phyloP scores from a whole-genome alignment of 2,888 invertebrate genomes.

The Adelphocoris suturalis region DNA sequence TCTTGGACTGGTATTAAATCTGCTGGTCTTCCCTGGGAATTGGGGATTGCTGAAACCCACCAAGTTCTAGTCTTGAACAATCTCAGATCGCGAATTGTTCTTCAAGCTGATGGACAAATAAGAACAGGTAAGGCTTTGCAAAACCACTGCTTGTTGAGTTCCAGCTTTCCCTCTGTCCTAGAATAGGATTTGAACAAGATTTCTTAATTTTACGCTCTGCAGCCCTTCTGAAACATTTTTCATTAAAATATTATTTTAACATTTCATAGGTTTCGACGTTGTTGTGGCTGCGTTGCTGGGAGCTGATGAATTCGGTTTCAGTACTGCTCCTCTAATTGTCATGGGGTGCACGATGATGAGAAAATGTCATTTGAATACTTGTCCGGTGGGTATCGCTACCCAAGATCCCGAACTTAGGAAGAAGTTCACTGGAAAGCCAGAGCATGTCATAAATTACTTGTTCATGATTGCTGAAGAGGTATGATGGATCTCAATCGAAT shows the following conservation, averaged over 20 bases:
- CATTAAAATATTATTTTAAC: background rate
- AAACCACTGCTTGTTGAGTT: background rate
- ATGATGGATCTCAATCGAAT: constrained; percentile 67
- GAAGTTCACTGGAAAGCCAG: constrained; percentile 98
- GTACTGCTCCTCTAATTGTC: constrained; percentile 97
- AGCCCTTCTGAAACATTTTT: background rate
- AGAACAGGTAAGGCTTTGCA: constrained; percentile 84
- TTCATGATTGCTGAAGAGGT: constrained; percentile 99
- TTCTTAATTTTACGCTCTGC: constrained; percentile 24
- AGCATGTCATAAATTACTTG: constrained; percentile 97
- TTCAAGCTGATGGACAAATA: constrained; percentile 98
- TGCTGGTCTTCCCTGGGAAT: constrained; percentile 98
- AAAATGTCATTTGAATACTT: constrained; percentile 99
- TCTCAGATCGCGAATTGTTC: constrained; percentile 92
- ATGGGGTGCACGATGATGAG: constrained; percentile 99
- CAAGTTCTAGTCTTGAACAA: constrained; percentile 97
- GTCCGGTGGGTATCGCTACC: constrained; percentile 99
- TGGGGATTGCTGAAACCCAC: constrained; percentile 98
- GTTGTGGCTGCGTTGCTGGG: constrained; percentile 96
- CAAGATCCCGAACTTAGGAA: constrained; percentile 97
- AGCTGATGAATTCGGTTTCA: constrained; percentile 99
- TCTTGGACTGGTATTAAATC: constrained; percentile 99
- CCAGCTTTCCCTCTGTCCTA: background rate
- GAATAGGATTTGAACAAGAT: background rate
- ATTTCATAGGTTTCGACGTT: constrained; percentile 89